phyloP scores from a whole-genome alignment of 2,888 invertebrate species.

The Anarsia innoxiella region DNA sequence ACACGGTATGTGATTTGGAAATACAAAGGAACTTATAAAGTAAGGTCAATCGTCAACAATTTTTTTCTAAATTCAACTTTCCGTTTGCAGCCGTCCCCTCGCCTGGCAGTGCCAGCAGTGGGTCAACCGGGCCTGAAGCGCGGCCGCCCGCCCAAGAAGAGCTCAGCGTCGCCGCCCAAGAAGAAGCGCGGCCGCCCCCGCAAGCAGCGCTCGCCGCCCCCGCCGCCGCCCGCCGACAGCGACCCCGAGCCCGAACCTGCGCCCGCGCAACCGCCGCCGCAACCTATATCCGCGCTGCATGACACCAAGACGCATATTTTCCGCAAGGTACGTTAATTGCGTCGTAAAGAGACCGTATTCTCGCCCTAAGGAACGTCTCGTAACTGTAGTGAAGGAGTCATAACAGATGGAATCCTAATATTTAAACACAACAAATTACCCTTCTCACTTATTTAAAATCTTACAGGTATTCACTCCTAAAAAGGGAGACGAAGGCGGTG shows the following conservation, averaged over 20 bases:
- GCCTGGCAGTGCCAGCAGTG: slow-evolving; percentile 27
- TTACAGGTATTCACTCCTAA: slow-evolving; percentile 68
- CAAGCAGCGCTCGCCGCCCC: slow-evolving; percentile 33
- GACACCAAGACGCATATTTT: slow-evolving; percentile 63
- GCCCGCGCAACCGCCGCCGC: slow-evolving; percentile 30
- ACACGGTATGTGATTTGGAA: no score
- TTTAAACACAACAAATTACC: not conserved
- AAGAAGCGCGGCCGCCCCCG: slow-evolving; percentile 62
- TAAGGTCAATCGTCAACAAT: no score
- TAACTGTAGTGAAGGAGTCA: not conserved
- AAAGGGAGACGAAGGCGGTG: slow-evolving; percentile 80
- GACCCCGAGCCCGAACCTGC: slow-evolving; percentile 21
- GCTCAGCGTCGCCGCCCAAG: slow-evolving; percentile 40
- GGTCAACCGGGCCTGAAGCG: slow-evolving; percentile 50
- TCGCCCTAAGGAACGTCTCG: no score
- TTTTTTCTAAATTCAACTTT: no score
- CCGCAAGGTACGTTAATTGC: slow-evolving; percentile 61
- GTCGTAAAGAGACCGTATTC: no score
- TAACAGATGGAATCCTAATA: not conserved
- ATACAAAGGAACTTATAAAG: no score
- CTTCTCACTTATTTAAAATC: no score
- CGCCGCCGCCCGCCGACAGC: slow-evolving; percentile 22
- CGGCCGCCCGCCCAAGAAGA: slow-evolving; percentile 68
- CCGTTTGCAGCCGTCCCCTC: slow-evolving; percentile 40
- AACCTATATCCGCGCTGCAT: slow-evolving; percentile 35